phyloP scores from a whole-genome alignment of 2,888 invertebrate genomes.

The Lycophotia porphyrea region DNA sequence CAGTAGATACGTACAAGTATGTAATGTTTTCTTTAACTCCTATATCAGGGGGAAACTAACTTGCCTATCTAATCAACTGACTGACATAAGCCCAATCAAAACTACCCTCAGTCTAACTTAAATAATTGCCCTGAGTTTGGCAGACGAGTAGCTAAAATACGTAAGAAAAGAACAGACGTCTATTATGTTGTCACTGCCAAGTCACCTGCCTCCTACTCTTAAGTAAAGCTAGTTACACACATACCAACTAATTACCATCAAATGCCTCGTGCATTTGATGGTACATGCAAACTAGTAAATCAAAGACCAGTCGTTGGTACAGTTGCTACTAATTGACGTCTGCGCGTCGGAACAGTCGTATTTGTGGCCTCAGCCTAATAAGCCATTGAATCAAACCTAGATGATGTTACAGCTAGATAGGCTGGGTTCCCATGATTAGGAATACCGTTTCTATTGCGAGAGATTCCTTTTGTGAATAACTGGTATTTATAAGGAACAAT shows the following conservation, averaged over 20 bases:
- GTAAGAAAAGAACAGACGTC: not conserved
- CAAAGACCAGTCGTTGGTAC: conserved; percentile 42
- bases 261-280: too few relatives aligned
- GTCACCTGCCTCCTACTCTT: not conserved
- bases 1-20: not conserved
- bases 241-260: conserved; percentile 45
- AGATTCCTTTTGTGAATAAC: conserved; percentile 8
- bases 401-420: conserved; percentile 33
- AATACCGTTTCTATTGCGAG: not conserved
- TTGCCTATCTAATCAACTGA: not conserved
- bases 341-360: conserved; percentile 54
- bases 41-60: too few relatives aligned
- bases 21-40: not conserved
- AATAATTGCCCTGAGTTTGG: not conserved
- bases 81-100: not conserved
- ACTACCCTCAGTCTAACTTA: not conserved
- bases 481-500: conserved; percentile 1
- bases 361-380: conserved; percentile 44
- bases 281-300: conserved; percentile 35
- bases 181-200: conserved; percentile 1
- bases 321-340: conserved; percentile 57
- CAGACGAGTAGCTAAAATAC: not conserved
- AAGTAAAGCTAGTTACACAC: conserved; percentile 27
- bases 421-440: conserved; percentile 35
- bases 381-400: conserved; percentile 57